These are phyloP conservation scores for Penaeus chinensis DNA, from an alignment of 1,140 invertebrate species.

Conservation along the genomic window DNA sequence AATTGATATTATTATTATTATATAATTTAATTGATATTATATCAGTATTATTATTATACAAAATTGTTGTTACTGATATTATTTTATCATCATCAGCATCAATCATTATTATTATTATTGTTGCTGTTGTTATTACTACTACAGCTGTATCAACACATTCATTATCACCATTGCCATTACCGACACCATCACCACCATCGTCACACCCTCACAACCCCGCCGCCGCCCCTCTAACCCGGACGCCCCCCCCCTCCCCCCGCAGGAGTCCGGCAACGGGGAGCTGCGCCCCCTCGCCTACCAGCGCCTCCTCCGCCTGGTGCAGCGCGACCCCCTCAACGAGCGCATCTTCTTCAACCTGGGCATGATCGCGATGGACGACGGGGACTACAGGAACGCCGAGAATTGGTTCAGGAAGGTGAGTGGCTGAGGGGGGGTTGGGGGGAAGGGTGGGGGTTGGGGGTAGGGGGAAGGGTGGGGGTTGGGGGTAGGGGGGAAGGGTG, in stretches of 20 bases:
- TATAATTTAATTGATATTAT: too few relatives aligned
- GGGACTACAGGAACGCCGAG: slow-evolving; percentile 87
- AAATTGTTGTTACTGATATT: too few relatives aligned
- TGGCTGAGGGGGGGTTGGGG: slow-evolving; percentile 66
- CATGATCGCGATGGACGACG: slow-evolving; percentile 96
- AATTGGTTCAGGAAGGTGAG: slow-evolving; percentile 85
- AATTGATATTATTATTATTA: too few relatives aligned
- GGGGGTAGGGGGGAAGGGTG: neutral
- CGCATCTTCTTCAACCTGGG: slow-evolving; percentile 93
- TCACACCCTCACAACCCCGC: too few relatives aligned
- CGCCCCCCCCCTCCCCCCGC: neutral
- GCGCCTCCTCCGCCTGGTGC: slow-evolving; percentile 82
- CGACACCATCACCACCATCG: too few relatives aligned
- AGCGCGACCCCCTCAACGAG: slow-evolving; percentile 81
- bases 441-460: neutral
- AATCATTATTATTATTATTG: too few relatives aligned
- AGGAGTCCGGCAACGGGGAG: slow-evolving; percentile 82
- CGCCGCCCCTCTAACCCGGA: neutral
- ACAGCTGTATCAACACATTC: too few relatives aligned
- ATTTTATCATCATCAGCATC: too few relatives aligned
- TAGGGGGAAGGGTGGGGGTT: slow-evolving; percentile 68
- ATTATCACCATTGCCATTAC: too few relatives aligned
- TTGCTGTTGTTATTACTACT: too few relatives aligned
- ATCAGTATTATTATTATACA: too few relatives aligned
- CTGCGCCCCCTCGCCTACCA: slow-evolving; percentile 82